Conservation (phyloP, 2,113 vertebrate genomes). For the Channa argus region DNA sequence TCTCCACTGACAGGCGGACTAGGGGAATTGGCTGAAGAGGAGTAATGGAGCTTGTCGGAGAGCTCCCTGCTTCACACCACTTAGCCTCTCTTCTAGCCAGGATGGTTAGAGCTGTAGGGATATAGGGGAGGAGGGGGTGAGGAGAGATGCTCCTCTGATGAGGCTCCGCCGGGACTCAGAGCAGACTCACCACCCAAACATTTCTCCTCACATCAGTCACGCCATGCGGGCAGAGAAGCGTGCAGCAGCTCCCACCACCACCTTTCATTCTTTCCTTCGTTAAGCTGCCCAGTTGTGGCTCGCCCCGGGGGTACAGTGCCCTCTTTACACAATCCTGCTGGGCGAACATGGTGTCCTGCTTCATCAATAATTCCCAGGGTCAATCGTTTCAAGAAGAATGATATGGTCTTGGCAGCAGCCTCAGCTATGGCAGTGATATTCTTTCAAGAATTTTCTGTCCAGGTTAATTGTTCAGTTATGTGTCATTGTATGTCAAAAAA, state of each 20-base stretch:
- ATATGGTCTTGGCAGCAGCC: constrained; percentile 6
- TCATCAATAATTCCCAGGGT: constrained; percentile 77
- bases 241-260: constrained; percentile 43
- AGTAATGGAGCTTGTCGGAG: constrained; percentile 82
- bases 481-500: neutral
- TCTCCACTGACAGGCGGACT: constrained; percentile 74
- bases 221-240: constrained; percentile 61
- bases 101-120: constrained; percentile 28
- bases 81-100: constrained; percentile 76
- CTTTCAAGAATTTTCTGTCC: constrained; percentile 18
- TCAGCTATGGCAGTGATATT: neutral
- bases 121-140: neutral
- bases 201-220: constrained; percentile 83
- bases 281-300: constrained; percentile 23
- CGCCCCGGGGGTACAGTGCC: constrained; percentile 38
- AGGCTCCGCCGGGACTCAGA: constrained; percentile 67
- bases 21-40: constrained; percentile 70
- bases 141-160: constrained; percentile 64
- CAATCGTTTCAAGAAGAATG: constrained; percentile 32
- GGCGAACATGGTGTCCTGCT: constrained; percentile 54
- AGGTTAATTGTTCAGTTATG: neutral
- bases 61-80: constrained; percentile 82
- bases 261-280: constrained; percentile 36
- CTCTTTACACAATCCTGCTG: constrained; percentile 71
- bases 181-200: constrained; percentile 82